These are phyloP conservation scores for Camelus dromedarius DNA, from an alignment of 2,113 vertebrate species.

Conservation along the genomic window DNA sequence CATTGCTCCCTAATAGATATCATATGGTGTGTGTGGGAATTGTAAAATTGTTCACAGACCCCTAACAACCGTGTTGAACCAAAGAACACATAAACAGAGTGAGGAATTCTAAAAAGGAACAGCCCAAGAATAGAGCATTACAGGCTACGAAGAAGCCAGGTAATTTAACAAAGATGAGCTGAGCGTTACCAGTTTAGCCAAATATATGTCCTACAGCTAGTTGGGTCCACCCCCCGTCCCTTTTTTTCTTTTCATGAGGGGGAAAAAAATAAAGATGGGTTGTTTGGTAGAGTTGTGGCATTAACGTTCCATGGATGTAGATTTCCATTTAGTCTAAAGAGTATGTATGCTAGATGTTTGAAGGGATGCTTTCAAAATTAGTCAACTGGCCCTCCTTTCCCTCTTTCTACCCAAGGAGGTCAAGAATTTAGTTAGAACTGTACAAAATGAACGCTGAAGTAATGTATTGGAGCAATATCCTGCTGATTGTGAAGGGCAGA, in stretches of 20 bases:
- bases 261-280: constrained; percentile 19
- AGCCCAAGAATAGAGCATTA: constrained; percentile 44
- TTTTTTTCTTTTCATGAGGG: not conserved
- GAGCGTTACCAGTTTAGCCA: constrained; percentile 14
- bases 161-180: constrained; percentile 61
- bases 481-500: not conserved
- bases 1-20: constrained; percentile 87
- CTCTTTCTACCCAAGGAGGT: not conserved
- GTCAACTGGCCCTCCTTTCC: not conserved
- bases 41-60: constrained; percentile 89
- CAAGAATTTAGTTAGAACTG: constrained; percentile 35
- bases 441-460: constrained; percentile 58
- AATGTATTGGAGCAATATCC: not conserved
- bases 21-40: constrained; percentile 88
- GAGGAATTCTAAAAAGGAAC: constrained; percentile 6
- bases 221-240: not conserved
- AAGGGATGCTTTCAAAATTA: constrained; percentile 57
- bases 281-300: constrained; percentile 22
- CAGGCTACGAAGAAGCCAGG: constrained; percentile 45
- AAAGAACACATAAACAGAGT: constrained; percentile 67
- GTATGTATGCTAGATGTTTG: not conserved
- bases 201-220: not conserved
- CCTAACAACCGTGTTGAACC: constrained; percentile 77
- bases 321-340: constrained; percentile 55
- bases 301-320: constrained; percentile 39